Evolutionary conservation across 2,113 vertebrate genomes (phyloP).

Genomic region (Benitochromis conjunctus): DNA sequence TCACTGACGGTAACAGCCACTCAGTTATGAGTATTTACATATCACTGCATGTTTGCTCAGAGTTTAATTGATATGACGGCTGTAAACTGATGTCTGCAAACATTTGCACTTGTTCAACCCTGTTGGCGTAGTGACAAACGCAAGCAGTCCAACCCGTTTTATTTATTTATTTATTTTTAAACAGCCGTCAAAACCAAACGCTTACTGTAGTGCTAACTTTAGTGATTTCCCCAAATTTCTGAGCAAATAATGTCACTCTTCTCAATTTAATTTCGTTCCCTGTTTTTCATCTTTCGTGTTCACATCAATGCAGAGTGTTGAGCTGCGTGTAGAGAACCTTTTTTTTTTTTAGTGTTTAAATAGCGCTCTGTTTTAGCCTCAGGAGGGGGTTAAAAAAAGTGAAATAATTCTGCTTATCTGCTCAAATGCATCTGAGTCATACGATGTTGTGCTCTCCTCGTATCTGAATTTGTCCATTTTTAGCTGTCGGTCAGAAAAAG

Average conservation of each 20-base stretch:
- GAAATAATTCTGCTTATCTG: background rate
- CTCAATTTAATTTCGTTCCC: background rate
- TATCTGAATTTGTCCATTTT: slow-evolving; percentile 6
- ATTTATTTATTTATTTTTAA: background rate
- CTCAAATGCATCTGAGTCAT: slow-evolving; percentile 9
- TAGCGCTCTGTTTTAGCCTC: background rate
- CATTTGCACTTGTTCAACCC: background rate
- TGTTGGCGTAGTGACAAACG: background rate
- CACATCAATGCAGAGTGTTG: background rate
- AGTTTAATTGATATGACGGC: background rate
- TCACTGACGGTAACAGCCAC: background rate
- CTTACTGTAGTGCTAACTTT: background rate
- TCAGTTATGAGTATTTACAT: background rate
- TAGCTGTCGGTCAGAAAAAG: slow-evolving; percentile 13
- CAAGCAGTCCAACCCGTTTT: background rate
- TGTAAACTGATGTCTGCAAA: background rate
- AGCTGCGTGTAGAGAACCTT: background rate
- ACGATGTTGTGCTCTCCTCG: background rate
- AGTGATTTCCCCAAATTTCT: background rate
- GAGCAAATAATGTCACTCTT: background rate
- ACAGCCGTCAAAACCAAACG: background rate
- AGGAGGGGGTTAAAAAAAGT: background rate
- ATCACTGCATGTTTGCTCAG: background rate
- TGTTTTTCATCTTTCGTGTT: background rate
- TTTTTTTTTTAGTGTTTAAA: background rate